phyloP scores from a whole-genome alignment of 92 coral and sea anemone species.

The Anthopleura xanthogrammica region DNA sequence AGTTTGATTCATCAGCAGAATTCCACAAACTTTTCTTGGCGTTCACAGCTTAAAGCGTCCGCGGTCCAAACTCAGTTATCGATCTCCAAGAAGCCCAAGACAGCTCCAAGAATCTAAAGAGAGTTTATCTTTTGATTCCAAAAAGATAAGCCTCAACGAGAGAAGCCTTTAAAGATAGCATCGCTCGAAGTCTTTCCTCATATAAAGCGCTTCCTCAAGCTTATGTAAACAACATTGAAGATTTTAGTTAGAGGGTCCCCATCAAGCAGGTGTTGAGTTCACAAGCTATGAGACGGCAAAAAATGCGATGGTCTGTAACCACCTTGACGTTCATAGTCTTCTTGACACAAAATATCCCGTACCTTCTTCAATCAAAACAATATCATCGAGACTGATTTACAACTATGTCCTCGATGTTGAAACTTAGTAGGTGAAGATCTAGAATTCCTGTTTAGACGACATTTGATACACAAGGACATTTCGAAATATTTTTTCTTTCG shows the following conservation, averaged over 20 bases:
- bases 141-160: not conserved
- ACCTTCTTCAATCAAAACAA: not conserved
- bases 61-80: not conserved
- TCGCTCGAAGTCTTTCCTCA: conserved; percentile 9
- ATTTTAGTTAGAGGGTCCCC: conserved; percentile 42
- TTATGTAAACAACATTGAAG: conserved; percentile 57
- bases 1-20: no score
- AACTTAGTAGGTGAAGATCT: not conserved
- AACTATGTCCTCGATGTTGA: not conserved
- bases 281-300: conserved; percentile 30
- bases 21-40: no score
- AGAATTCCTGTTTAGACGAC: not conserved
- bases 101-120: not conserved
- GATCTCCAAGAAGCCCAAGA: not conserved
- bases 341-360: not conserved
- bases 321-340: not conserved
- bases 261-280: conserved; percentile 62
- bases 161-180: conserved; percentile 3
- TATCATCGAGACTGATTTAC: not conserved
- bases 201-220: conserved; percentile 30
- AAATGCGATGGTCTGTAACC: not conserved
- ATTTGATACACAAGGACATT: not conserved
- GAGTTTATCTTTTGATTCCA: not conserved
- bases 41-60: no score
- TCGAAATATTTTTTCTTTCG: not conserved